These are phyloP conservation scores for Catalaphyllia jardinei DNA, from an alignment of 64 coral and sea anemone genomes.

Conservation along the genomic window DNA sequence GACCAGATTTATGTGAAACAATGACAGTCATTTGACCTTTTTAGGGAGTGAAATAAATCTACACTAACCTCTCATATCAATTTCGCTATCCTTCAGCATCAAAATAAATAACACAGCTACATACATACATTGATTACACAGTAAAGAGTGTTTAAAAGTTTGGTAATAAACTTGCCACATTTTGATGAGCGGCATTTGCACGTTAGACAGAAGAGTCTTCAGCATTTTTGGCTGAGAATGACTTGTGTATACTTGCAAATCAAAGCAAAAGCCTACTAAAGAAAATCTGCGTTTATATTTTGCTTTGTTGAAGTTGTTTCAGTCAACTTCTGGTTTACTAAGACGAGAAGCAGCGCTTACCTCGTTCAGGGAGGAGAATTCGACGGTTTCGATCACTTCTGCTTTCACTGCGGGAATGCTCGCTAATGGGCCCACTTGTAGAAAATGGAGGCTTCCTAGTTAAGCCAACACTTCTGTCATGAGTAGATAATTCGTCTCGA, in stretches of 20 bases:
- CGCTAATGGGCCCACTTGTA: not conserved
- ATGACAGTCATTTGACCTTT: not conserved
- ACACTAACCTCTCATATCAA: slow-evolving; percentile 1
- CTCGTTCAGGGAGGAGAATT: too few species aligned
- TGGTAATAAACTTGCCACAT: not conserved
- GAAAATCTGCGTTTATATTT: not conserved
- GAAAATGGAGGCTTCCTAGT: not conserved
- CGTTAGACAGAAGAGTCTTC: not conserved
- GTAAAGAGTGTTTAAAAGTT: not conserved
- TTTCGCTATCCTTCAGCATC: not conserved
- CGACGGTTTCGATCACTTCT: not conserved
- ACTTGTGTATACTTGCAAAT: not conserved
- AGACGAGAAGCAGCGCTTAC: too few species aligned
- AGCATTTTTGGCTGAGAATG: not conserved
- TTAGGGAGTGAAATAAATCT: not conserved
- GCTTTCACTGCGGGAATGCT: not conserved
- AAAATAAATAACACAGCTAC: not conserved
- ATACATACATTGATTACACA: not conserved
- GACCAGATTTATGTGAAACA: not conserved
- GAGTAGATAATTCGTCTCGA: not conserved
- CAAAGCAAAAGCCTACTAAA: not conserved
- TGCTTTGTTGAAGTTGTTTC: not conserved
- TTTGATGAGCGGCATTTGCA: not conserved
- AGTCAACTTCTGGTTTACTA: not conserved
- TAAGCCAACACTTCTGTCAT: too few species aligned